These are phyloP conservation scores for Tetraneura akinire DNA, from an alignment of 1,140 invertebrate genomes.

Conservation along the genomic window DNA sequence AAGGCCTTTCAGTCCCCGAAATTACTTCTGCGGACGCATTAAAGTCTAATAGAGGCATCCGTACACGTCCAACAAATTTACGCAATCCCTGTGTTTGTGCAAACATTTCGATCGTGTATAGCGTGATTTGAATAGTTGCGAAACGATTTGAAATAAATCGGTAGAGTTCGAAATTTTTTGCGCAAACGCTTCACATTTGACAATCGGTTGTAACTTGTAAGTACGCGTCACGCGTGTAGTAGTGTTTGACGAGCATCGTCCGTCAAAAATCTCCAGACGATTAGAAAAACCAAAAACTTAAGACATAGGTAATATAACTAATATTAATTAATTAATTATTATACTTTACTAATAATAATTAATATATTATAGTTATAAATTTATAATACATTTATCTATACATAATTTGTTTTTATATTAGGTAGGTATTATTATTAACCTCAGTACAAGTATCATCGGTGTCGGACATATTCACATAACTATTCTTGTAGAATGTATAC, in stretches of 20 bases:
- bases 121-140: not conserved
- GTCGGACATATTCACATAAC: not conserved
- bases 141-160: slow-evolving; percentile 1
- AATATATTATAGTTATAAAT: too few relatives aligned
- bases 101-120: not conserved
- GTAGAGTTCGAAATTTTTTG: slow-evolving; percentile 8
- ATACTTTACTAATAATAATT: too few relatives aligned
- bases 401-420: too few relatives aligned
- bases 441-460: slow-evolving; percentile 5
- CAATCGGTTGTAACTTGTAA: not conserved
- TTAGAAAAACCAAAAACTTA: not conserved
- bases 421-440: too few relatives aligned
- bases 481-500: not conserved
- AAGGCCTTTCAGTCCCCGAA: too few relatives aligned
- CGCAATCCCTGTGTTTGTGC: not conserved
- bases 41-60: too few relatives aligned
- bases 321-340: too few relatives aligned
- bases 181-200: not conserved
- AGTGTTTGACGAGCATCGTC: not conserved
- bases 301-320: too few relatives aligned
- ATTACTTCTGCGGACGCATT: too few relatives aligned
- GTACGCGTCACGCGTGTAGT: not conserved
- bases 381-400: too few relatives aligned
- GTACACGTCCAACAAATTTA: too few relatives aligned
- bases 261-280: not conserved